These are phyloP conservation scores for Paramormyrops kingsleyae DNA, from an alignment of 2,113 vertebrate genomes.

Conservation along the genomic window DNA sequence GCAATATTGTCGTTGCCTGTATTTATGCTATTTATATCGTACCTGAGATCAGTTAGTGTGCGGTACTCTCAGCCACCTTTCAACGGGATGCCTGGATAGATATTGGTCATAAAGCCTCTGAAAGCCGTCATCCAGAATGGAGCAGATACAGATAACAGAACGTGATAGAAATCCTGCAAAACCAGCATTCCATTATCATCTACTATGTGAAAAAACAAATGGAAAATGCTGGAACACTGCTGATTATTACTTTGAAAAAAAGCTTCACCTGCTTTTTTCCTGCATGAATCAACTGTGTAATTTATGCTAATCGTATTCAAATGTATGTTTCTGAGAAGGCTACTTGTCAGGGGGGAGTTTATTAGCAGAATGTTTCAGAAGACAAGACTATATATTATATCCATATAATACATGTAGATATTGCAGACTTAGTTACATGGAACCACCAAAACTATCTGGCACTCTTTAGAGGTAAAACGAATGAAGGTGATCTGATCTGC, in stretches of 20 bases:
- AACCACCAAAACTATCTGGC: background rate
- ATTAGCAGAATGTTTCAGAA: background rate
- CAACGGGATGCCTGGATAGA: background rate
- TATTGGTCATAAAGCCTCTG: background rate
- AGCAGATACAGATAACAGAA: background rate
- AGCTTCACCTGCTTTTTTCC: background rate
- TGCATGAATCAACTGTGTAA: background rate
- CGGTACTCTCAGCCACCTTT: background rate
- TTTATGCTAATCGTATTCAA: slow-evolving; percentile 10
- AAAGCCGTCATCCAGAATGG: background rate
- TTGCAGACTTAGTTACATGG: background rate
- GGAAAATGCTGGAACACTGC: background rate
- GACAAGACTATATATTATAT: background rate
- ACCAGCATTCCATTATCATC: background rate
- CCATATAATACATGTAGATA: background rate
- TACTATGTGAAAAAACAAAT: background rate
- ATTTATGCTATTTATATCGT: background rate
- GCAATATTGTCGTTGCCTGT: background rate
- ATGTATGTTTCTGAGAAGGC: slow-evolving; percentile 13
- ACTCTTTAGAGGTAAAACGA: background rate
- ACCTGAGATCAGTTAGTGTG: background rate
- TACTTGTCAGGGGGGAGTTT: background rate
- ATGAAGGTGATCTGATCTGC: background rate
- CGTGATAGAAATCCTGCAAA: background rate
- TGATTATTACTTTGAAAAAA: background rate